Percentiles rank a stretch among this genome's conserved stretches.
These are phyloP conservation scores for Cochlearius cochlearius DNA, from an alignment of 2,113 vertebrate genomes.

Conservation along the genomic window DNA sequence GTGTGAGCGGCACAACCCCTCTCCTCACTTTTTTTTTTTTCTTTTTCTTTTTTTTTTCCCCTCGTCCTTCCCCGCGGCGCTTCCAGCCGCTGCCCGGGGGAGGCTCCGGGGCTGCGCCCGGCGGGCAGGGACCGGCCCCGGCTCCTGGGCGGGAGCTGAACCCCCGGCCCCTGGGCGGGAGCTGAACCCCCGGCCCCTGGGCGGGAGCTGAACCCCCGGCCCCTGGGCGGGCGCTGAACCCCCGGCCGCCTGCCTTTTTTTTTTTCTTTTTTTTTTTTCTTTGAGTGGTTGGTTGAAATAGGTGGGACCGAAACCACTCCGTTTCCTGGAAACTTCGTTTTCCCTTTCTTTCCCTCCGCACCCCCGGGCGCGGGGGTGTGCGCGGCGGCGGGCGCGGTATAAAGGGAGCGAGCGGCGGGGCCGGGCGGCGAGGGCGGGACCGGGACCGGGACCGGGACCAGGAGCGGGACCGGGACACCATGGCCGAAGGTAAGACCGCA, in stretches of 20 bases:
- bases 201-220: not conserved
- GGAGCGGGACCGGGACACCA: not conserved
- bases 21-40: not conserved
- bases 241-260: not conserved
- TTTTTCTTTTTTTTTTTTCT: no score
- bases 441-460: not conserved
- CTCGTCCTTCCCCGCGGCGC: not conserved
- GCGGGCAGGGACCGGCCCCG: not conserved
- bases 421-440: not conserved
- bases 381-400: not conserved
- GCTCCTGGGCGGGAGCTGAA: not conserved
- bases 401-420: not conserved
- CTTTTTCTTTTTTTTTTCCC: not conserved
- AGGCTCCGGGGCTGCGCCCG: not conserved
- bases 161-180: not conserved
- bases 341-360: not conserved
- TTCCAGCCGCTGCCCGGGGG: not conserved
- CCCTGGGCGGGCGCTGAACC: not conserved
- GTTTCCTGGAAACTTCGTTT: slow-evolving; percentile 41
- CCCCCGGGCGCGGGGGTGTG: not conserved
- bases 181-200: not conserved
- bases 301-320: not conserved
- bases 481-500: slow-evolving; percentile 23
- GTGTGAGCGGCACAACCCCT: not conserved
- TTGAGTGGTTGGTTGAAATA: not conserved